A percentile compares a stretch with the other conserved stretches of the same genome.
Evolutionary conservation across 2,797 vertebrate species (phyloP).

Genomic region (Ctenochaetus hawaiiensis): DNA sequence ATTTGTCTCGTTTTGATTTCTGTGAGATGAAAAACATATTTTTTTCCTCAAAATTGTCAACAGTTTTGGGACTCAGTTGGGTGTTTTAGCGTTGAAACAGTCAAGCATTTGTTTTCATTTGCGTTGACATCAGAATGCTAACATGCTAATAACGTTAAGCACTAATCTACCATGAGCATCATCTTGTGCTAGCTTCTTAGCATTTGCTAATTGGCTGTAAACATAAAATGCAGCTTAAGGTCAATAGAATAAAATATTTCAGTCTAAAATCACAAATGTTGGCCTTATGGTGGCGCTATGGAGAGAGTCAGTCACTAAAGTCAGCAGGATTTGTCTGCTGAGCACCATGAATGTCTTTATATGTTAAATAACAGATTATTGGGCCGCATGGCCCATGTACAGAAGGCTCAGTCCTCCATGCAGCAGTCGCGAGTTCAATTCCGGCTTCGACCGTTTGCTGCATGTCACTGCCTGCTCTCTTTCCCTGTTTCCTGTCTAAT

Average conservation of each 20-base stretch:
- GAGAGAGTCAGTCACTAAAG: neutral
- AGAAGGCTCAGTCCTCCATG: too few relatives aligned
- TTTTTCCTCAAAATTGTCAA: neutral
- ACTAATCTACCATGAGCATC: too few relatives aligned
- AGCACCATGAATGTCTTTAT: neutral
- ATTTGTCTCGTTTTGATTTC: neutral
- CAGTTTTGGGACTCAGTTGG: neutral
- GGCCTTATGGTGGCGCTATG: neutral
- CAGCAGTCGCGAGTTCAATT: too few relatives aligned
- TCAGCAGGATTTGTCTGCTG: neutral
- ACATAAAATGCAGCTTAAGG: neutral
- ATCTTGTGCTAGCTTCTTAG: neutral
- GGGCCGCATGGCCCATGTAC: too few relatives aligned
- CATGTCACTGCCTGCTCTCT: too few relatives aligned
- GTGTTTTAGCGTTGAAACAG: neutral
- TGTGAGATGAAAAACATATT: neutral
- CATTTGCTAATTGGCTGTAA: neutral
- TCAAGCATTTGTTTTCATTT: neutral
- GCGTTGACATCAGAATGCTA: neutral
- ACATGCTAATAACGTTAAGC: neutral
- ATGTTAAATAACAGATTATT: too few relatives aligned
- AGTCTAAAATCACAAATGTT: neutral
- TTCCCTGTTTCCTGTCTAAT: too few relatives aligned
- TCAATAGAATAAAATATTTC: too few relatives aligned
- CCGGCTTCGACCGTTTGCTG: too few relatives aligned